Evolutionary conservation across 2,888 invertebrate species (phyloP), one percentile per base, ranked within the genome.

Genomic region (Thymelicus sylvestris): DNA sequence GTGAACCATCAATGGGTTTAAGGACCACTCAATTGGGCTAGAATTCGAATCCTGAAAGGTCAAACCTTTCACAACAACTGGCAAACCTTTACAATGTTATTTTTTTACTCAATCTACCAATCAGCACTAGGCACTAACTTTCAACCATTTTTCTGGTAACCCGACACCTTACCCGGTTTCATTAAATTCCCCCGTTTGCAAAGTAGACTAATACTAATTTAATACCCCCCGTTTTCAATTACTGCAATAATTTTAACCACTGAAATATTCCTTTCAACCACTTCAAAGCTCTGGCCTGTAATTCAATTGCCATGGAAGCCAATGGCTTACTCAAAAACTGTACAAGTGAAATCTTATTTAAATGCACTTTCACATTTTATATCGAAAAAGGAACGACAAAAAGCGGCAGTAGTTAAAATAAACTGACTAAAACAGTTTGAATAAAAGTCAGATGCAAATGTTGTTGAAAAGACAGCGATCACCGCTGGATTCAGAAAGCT

Each of bases 361-460:
- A 4, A 3, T 24, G 24, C 12, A 55, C 24, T 55, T 52, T 69
- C 71, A 50, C 66, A 61, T 71, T 69, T 66, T 60, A 55, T 55
- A 19, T 24, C 12, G 24, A 55, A 55, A 55, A 12, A 55, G 52
- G 19, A 55, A 55, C 55, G 3, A 24, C 12, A 55, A 55, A 24
- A 55, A 55, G 52, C 10, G 4, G 52, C 24, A 52, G 24, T 24
- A 52, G 10, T 7, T 24, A 24, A 19, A 52, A 10, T 19, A 24
- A 24, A 52, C 8, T 24, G 10, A 52, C 15, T 24, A 52, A 19
- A 19, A 24, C 19, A 8, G 19, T 24, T 52, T 24, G 19, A 52
- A 52, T 52, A 24, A 52, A 52, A 19, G 6, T 13, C 31, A 31
- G 31, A 31, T 31, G 31, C 52, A 8, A 24, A 10, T 12, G 6